These are phyloP conservation scores for Rhogogaster chlorosoma DNA, from an alignment of 2,888 invertebrate species.

Conservation along the genomic window DNA sequence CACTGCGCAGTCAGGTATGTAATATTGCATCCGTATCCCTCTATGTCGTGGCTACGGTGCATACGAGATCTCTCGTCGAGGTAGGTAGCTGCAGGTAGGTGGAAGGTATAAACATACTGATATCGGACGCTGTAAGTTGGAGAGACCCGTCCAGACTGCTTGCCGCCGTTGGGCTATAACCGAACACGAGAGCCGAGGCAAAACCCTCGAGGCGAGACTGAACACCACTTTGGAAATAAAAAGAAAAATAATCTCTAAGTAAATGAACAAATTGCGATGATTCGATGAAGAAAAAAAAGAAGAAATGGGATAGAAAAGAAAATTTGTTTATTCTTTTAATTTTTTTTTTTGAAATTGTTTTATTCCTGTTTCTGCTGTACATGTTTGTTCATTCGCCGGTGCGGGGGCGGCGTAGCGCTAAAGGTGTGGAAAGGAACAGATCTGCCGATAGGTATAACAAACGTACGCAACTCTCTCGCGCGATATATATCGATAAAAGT, in stretches of 20 bases:
- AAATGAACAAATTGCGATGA: too few species aligned
- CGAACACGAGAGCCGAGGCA: neutral
- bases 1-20: neutral
- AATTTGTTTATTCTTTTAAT: too few species aligned
- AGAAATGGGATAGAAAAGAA: too few species aligned
- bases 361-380: too few species aligned
- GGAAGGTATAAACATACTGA: neutral
- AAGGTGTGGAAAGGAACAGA: neutral
- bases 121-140: neutral
- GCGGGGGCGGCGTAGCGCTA: neutral
- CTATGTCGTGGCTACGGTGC: neutral
- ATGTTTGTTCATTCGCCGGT: neutral
- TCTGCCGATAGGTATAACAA: neutral
- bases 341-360: too few species aligned
- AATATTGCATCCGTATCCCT: neutral
- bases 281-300: too few species aligned
- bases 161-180: conserved; percentile 33
- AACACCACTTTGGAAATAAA: neutral
- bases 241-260: too few species aligned
- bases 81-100: neutral
- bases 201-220: neutral
- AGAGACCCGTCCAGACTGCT: conserved; percentile 38
- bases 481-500: neutral
- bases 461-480: neutral
- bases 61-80: neutral